phyloP scores from a whole-genome alignment of 2,888 invertebrate species.

The Eudemis profundana region DNA sequence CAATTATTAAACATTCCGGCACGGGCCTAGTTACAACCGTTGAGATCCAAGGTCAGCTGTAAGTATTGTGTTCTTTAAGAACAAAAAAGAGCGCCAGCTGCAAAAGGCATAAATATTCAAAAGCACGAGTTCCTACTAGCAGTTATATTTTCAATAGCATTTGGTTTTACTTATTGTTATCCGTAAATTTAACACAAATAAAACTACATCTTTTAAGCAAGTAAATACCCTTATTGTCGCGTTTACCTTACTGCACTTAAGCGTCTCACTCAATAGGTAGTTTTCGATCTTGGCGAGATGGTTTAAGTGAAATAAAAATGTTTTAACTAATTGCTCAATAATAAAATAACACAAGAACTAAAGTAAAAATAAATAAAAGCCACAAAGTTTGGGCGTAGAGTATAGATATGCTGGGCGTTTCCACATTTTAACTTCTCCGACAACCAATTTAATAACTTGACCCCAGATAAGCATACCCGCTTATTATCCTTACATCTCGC shows the following conservation, averaged over 20 bases:
- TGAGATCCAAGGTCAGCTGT: constrained; percentile 37
- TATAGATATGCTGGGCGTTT: constrained; percentile 1
- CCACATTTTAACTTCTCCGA: background rate
- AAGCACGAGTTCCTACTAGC: background rate
- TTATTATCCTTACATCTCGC: constrained; percentile 1
- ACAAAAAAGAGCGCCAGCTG: constrained; percentile 40
- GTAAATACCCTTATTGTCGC: constrained; percentile 2
- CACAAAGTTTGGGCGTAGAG: background rate
- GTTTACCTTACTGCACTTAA: constrained; percentile 9
- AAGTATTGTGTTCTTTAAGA: constrained; percentile 27
- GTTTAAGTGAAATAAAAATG: no score
- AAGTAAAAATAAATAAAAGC: background rate
- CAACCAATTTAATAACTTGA: constrained; percentile 2
- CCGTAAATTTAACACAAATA: background rate
- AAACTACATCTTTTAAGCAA: background rate
- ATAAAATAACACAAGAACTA: background rate
- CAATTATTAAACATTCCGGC: background rate
- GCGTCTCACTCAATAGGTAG: no score
- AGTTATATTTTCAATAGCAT: background rate
- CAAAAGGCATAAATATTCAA: constrained; percentile 28
- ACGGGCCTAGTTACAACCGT: constrained; percentile 7
- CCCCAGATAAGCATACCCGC: background rate
- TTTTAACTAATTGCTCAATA: no score
- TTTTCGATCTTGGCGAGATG: no score
- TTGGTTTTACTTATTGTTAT: background rate